These are phyloP conservation scores for Felis chaus DNA, from an alignment of 2,113 vertebrate species.

Conservation along the genomic window DNA sequence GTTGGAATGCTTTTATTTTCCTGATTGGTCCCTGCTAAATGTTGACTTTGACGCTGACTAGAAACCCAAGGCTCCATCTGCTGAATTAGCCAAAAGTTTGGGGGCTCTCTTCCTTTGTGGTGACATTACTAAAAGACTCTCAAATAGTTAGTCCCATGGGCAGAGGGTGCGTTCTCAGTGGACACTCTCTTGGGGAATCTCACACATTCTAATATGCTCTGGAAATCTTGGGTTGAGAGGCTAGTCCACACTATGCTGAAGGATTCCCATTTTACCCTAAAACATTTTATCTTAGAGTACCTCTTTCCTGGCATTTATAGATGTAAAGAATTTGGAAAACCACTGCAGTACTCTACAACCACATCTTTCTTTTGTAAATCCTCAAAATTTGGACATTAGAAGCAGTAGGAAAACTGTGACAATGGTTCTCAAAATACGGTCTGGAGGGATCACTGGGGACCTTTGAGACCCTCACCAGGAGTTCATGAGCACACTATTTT, in stretches of 20 bases:
- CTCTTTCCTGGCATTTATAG: background rate
- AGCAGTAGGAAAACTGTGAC: background rate
- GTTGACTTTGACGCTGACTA: background rate
- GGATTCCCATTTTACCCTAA: background rate
- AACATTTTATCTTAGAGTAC: background rate
- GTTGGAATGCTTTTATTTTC: background rate
- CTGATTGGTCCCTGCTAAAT: background rate
- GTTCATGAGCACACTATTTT: background rate
- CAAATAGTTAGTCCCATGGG: background rate
- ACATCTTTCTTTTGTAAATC: background rate
- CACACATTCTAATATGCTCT: background rate
- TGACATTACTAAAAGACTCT: background rate
- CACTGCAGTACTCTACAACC: background rate
- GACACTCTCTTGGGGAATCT: background rate
- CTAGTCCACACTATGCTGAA: fast-evolving
- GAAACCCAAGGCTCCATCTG: background rate
- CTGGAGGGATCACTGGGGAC: background rate
- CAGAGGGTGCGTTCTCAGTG: too few relatives aligned
- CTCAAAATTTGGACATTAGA: background rate
- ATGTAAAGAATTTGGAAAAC: background rate
- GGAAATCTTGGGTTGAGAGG: background rate
- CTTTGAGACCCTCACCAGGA: background rate
- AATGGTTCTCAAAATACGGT: background rate
- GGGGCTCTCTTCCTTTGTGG: background rate
- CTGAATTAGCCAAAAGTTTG: background rate